A percentile compares a stretch with the other conserved stretches of the same genome.
Evolutionary conservation across 2,113 vertebrate genomes (phyloP).

Genomic region (Herpetotheres cachinnans): DNA sequence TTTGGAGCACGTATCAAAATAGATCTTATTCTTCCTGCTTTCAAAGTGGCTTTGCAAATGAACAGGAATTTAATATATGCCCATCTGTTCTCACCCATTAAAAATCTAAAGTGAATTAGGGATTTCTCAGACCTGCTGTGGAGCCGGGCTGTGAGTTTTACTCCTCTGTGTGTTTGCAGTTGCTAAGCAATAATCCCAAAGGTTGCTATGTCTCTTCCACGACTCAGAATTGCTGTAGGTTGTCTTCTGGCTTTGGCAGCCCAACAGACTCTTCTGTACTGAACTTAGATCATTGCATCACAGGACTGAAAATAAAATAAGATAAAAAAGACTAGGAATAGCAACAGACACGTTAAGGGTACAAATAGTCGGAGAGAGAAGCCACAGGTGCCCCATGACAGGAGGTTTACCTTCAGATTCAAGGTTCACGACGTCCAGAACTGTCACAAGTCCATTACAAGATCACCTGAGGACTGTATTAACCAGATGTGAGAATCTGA

Average conservation of each 20-base stretch:
- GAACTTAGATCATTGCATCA: not conserved
- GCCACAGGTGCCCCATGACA: not conserved
- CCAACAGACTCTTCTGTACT: constrained; percentile 30
- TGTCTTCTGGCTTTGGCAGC: constrained; percentile 48
- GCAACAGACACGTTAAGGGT: not conserved
- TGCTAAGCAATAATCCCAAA: constrained; percentile 74
- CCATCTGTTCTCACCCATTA: constrained; percentile 34
- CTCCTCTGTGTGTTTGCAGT: constrained; percentile 58
- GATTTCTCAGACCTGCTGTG: constrained; percentile 44
- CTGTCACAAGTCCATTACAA: not conserved
- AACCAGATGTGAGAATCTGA: constrained; percentile 12
- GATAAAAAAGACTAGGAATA: not conserved
- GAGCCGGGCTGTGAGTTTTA: constrained; percentile 20
- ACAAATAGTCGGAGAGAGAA: not conserved
- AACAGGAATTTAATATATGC: constrained; percentile 31
- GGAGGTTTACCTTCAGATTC: not conserved
- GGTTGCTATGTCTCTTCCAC: constrained; percentile 44
- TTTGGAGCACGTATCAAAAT: constrained; percentile 11
- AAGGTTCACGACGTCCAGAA: not conserved
- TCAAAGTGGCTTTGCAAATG: constrained; percentile 30
- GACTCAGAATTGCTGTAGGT: constrained; percentile 29
- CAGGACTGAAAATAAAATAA: constrained; percentile 16
- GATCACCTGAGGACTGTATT: not conserved
- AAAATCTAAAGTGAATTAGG: constrained; percentile 36
- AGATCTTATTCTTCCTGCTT: constrained; percentile 22